These are phyloP conservation scores for Baccha elongata DNA, from an alignment of 2,888 invertebrate genomes.

Conservation along the genomic window DNA sequence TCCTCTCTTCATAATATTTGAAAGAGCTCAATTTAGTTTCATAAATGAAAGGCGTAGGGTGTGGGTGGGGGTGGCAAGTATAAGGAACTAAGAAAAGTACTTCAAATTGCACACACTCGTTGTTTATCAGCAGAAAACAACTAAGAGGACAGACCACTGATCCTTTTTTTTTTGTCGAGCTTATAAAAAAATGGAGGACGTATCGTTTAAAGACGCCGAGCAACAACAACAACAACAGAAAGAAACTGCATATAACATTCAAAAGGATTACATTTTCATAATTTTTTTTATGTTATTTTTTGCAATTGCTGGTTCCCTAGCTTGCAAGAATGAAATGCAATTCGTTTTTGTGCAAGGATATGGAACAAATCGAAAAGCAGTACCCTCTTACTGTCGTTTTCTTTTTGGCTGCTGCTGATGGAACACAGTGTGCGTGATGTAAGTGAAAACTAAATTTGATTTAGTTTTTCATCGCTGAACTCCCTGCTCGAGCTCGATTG, in stretches of 20 bases:
- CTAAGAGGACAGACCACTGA: constrained; percentile 49
- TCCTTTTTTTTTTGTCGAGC: neutral
- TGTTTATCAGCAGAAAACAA: constrained; percentile 71
- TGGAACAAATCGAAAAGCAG: constrained; percentile 55
- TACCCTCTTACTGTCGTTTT: neutral
- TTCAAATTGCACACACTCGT: constrained; percentile 63
- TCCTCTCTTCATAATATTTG: constrained; percentile 34
- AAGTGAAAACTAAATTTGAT: constrained; percentile 70
- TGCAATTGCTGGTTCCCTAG: neutral
- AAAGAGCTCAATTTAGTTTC: constrained; percentile 39
- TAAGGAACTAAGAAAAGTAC: constrained; percentile 32
- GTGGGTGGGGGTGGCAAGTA: neutral
- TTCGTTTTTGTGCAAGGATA: constrained; percentile 46
- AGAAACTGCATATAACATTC: constrained; percentile 56
- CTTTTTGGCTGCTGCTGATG: constrained; percentile 1
- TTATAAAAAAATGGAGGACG: neutral
- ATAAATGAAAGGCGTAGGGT: neutral
- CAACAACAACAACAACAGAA: neutral
- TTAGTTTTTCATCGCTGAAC: constrained; percentile 37
- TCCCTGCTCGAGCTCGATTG: neutral
- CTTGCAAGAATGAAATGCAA: constrained; percentile 40
- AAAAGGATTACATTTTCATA: constrained; percentile 58
- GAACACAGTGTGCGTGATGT: constrained; percentile 57
- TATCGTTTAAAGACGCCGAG: constrained; percentile 47
- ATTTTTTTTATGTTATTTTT: constrained; percentile 41